phyloP scores from a whole-genome alignment of 2,888 invertebrate species.

The Polylopha cassiicola region DNA sequence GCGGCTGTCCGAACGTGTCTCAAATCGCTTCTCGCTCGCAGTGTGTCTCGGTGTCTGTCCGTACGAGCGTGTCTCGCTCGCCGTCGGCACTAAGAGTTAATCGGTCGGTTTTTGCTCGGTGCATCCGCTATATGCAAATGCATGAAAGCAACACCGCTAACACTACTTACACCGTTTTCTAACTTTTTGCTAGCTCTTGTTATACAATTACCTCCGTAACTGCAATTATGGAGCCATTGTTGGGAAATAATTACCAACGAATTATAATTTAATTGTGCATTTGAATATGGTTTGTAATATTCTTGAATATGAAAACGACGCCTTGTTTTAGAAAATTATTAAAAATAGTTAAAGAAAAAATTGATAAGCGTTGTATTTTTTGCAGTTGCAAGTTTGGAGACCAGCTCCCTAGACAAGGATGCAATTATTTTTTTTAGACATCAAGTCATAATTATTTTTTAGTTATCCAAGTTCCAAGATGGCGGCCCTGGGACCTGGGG shows the following conservation, averaged over 20 bases:
- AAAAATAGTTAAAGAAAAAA: too few relatives aligned
- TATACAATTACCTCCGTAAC: slow-evolving; percentile 31
- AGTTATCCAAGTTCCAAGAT: too few relatives aligned
- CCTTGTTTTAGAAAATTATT: too few relatives aligned
- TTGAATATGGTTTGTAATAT: too few relatives aligned
- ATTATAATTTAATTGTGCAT: too few relatives aligned
- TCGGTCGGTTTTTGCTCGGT: slow-evolving; percentile 34
- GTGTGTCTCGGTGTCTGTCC: slow-evolving; percentile 18
- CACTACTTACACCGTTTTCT: slow-evolving; percentile 31
- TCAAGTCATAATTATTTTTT: too few relatives aligned
- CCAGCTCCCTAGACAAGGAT: too few relatives aligned
- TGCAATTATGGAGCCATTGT: slow-evolving; percentile 14
- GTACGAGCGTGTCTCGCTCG: slow-evolving; percentile 20
- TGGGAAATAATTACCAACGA: slow-evolving; percentile 14
- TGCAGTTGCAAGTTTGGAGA: too few relatives aligned
- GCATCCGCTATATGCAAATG: slow-evolving; percentile 58
- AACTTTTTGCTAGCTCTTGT: slow-evolving; percentile 36
- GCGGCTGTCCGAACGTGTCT: slow-evolving; percentile 28
- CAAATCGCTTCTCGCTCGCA: slow-evolving; percentile 28
- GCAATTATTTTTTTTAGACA: too few relatives aligned
- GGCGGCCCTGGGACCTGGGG: too few relatives aligned
- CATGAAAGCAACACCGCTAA: slow-evolving; percentile 52
- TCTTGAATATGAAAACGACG: too few relatives aligned
- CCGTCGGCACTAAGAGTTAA: slow-evolving; percentile 15
- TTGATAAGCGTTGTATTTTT: too few relatives aligned